phyloP scores from a whole-genome alignment of 1,140 invertebrate species.

The Chrysopa pallens region DNA sequence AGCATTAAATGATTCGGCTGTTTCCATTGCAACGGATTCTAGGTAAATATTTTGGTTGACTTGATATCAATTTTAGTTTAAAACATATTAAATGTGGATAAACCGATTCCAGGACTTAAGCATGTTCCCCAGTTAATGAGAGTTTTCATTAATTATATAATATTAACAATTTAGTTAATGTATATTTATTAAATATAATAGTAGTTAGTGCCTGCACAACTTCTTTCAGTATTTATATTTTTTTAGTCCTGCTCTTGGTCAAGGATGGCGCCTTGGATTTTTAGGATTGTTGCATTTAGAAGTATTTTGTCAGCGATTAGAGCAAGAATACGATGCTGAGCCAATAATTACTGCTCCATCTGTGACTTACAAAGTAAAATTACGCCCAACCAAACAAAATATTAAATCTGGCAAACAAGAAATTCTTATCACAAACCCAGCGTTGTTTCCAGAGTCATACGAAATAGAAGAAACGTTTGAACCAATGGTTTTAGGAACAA shows the following conservation, averaged over 20 bases:
- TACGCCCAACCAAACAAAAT: slow-evolving; percentile 34
- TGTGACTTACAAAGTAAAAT: slow-evolving; percentile 81
- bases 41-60: slow-evolving; percentile 46
- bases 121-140: too few species aligned
- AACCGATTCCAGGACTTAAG: too few species aligned
- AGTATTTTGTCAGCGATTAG: slow-evolving; percentile 82
- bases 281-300: slow-evolving; percentile 90
- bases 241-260: slow-evolving; percentile 74
- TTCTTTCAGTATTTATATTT: too few species aligned
- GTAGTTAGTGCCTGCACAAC: too few species aligned
- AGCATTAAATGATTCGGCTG: slow-evolving; percentile 85
- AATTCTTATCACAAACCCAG: slow-evolving; percentile 71
- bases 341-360: slow-evolving; percentile 84
- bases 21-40: slow-evolving; percentile 55
- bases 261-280: slow-evolving; percentile 88
- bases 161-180: too few species aligned
- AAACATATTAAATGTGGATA: background rate
- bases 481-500: slow-evolving; percentile 75
- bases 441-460: slow-evolving; percentile 47
- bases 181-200: too few species aligned
- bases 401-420: slow-evolving; percentile 47
- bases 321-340: slow-evolving; percentile 83
- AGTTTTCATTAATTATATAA: too few species aligned
- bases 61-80: too few species aligned
- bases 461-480: slow-evolving; percentile 65